Evolutionary conservation across 2,113 vertebrate species (phyloP).

Genomic region (Sinosuthora webbiana): DNA sequence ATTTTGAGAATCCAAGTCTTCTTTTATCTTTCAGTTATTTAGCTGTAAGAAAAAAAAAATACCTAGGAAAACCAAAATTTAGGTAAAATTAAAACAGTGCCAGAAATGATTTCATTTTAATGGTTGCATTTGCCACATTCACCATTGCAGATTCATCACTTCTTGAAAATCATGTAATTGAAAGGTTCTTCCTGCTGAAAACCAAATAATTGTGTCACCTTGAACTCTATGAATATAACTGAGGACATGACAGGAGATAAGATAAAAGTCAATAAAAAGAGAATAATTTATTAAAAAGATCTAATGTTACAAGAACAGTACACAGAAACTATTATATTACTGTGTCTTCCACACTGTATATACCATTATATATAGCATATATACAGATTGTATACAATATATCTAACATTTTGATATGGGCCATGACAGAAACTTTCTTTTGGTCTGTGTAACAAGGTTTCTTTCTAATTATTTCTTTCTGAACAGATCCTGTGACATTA

Average conservation of each 20-base stretch:
- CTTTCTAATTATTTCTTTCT: not conserved
- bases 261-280: conserved; percentile 84
- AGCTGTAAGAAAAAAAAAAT: not conserved
- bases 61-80: not conserved
- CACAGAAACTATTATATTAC: conserved; percentile 80
- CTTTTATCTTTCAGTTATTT: not conserved
- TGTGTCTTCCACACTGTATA: conserved; percentile 77
- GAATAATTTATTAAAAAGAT: conserved; percentile 84
- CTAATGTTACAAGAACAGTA: conserved; percentile 84
- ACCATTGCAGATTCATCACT: not conserved
- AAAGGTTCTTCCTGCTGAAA: not conserved
- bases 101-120: not conserved
- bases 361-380: conserved; percentile 79
- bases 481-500: conserved; percentile 28
- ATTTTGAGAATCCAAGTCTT: not conserved
- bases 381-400: conserved; percentile 79
- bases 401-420: conserved; percentile 69
- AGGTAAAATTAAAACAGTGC: not conserved
- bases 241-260: conserved; percentile 72
- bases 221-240: not conserved
- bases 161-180: not conserved
- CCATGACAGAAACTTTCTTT: conserved; percentile 61
- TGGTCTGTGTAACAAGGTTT: conserved; percentile 65
- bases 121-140: not conserved
- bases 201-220: not conserved